Conservation (phyloP, 2,797 vertebrate genomes). For the Mus minutoides region DNA sequence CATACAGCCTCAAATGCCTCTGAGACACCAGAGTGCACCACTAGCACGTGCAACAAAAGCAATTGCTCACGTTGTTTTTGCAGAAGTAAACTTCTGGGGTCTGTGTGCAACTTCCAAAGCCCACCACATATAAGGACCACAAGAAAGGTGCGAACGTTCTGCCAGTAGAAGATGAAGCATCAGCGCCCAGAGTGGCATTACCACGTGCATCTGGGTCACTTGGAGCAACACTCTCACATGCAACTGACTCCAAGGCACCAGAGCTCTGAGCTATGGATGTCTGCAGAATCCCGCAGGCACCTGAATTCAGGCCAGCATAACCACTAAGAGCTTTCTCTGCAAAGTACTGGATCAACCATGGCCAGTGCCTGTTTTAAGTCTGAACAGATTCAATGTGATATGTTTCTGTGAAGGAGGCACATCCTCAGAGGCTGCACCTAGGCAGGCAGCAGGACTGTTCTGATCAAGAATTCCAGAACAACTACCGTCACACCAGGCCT, state of each 20-base stretch:
- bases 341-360: not conserved
- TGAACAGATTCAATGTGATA: not conserved
- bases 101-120: not conserved
- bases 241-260: not conserved
- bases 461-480: not conserved
- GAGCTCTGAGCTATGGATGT: not conserved
- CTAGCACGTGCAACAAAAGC: not conserved
- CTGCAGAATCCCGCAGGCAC: not conserved
- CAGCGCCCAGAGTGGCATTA: rapidly evolving
- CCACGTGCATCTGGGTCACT: rapidly evolving
- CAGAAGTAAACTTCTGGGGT: not conserved
- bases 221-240: not conserved
- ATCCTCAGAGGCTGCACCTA: not conserved
- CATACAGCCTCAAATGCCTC: not conserved
- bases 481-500: rapidly evolving
- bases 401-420: rapidly evolving
- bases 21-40: not conserved
- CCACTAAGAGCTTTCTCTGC: too few relatives aligned
- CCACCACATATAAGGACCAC: not conserved
- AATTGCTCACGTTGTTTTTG: not conserved
- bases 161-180: rapidly evolving
- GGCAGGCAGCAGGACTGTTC: not conserved
- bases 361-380: not conserved
- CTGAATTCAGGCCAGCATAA: not conserved
- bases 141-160: not conserved